Evolutionary conservation across 2,888 invertebrate species (phyloP), one percentile per base, ranked within the genome.

Genomic region (Dendrolimus houi): DNA sequence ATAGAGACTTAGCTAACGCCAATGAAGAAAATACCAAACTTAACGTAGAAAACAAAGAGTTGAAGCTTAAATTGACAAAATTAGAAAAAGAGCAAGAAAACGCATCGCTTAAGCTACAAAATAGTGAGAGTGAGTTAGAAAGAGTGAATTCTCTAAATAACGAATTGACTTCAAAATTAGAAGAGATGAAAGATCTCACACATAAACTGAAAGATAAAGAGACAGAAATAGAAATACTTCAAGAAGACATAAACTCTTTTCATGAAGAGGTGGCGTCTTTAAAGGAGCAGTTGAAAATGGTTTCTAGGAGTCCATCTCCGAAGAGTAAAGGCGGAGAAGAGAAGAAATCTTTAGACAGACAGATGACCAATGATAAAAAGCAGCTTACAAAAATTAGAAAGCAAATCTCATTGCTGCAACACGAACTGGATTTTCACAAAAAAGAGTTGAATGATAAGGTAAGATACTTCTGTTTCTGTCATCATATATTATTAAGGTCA

Each of bases 321-420:
- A 91, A 92, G 58, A 92, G 87, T 57, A 92, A 92, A 64, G 87
- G 81, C 59, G 79, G 92, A 12, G 93, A 93, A 41, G 85, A 88
- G 7, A 91, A 89, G 65, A 89, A 83, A 1, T 88, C 92, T 10
- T 58, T 71, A 1, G 83, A 83, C 61, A 67, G 85, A 63, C 92
- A 91, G 58, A 92, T 93, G 54, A 89, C 83, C 41, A 92, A 85
- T 8, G 93, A 93, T 63, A 88, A 92, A 59, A 89, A 92, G 41
- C 93, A 94, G 62, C 67, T 94, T 9, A 89, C 89, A 1, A 92
- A 89, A 68, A 92, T 89, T 29, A 78, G 83, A 64, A 85, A 85
- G 69, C 89, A 81, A 76, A 87, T 77, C 63, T 87, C 77, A 29
- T 69, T 75, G 68, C 77, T 91, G 65, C 90, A 90, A 59, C 86